Conservation (phyloP, 2,888 invertebrate genomes). For the Campoplex nolae region DNA sequence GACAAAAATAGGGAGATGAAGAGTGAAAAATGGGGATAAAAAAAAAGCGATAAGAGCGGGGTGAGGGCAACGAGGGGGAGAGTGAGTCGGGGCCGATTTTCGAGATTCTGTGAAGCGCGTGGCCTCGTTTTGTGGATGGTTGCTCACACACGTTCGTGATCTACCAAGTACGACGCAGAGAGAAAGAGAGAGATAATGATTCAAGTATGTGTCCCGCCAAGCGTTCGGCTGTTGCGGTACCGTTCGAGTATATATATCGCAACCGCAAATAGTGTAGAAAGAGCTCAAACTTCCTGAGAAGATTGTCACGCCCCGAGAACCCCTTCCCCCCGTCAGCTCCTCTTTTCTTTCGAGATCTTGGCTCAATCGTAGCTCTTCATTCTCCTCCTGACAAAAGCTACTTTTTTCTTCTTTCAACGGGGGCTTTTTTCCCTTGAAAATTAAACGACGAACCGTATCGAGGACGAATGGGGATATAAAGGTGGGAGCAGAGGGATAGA, state of each 20-base stretch:
- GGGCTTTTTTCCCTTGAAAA: neutral
- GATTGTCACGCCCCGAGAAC: constrained; percentile 18
- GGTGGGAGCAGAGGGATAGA: neutral
- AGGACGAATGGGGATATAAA: neutral
- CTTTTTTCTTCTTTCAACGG: neutral
- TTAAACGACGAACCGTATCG: neutral
- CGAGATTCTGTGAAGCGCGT: constrained; percentile 63
- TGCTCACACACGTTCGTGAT: constrained; percentile 17
- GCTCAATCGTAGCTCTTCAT: constrained; percentile 26
- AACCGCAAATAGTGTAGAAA: constrained; percentile 39
- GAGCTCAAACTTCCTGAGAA: constrained; percentile 17
- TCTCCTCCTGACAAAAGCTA: neutral
- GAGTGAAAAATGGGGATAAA: neutral
- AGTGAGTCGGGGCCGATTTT: constrained; percentile 52
- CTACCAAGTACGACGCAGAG: neutral
- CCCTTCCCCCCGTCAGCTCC: neutral
- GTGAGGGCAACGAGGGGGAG: neutral
- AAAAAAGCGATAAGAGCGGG: constrained; percentile 3
- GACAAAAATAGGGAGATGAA: constrained; percentile 38
- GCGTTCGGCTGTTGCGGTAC: constrained; percentile 33
- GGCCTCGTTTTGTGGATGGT: constrained; percentile 62
- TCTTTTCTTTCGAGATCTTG: constrained; percentile 5
- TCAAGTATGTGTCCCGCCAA: constrained; percentile 16
- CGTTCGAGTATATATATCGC: neutral
- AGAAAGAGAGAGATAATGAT: constrained; percentile 15